Evolutionary conservation across 2,113 vertebrate species (phyloP).

Genomic region (Phalacrocorax carbo): DNA sequence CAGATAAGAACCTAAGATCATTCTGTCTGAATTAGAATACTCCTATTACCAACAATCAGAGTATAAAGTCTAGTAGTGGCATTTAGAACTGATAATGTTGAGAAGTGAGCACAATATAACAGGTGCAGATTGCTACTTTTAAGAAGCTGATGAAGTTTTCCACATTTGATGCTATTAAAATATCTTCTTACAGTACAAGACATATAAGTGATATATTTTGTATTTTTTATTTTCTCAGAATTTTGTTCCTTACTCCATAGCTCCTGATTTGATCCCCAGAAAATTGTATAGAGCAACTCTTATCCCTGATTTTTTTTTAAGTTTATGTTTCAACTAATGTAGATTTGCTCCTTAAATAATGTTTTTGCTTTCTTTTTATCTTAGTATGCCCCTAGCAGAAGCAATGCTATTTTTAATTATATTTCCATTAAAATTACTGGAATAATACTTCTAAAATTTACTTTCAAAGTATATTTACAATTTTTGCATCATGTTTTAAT

Average conservation of each 20-base stretch:
- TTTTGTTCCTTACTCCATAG: not conserved
- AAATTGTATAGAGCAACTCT: not conserved
- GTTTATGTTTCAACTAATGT: not conserved
- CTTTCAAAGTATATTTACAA: not conserved
- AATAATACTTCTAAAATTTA: not conserved
- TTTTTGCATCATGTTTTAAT: not conserved
- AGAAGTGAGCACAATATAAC: not conserved
- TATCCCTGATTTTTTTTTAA: not conserved
- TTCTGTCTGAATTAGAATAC: not conserved
- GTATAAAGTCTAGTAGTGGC: not conserved
- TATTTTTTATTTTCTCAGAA: not conserved
- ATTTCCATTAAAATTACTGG: not conserved
- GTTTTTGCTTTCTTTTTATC: not conserved
- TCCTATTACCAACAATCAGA: not conserved
- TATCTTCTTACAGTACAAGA: not conserved
- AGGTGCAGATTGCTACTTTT: not conserved
- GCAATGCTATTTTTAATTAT: not conserved
- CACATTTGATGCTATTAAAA: not conserved
- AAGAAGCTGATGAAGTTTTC: not conserved
- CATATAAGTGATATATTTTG: not conserved
- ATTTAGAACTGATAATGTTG: not conserved
- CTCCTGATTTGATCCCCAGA: not conserved
- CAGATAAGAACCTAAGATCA: not conserved
- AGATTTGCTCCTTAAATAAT: not conserved
- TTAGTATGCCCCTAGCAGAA: not conserved